phyloP scores from a whole-genome alignment of 2,888 invertebrate genomes.

The Acanthosepion esculentum region DNA sequence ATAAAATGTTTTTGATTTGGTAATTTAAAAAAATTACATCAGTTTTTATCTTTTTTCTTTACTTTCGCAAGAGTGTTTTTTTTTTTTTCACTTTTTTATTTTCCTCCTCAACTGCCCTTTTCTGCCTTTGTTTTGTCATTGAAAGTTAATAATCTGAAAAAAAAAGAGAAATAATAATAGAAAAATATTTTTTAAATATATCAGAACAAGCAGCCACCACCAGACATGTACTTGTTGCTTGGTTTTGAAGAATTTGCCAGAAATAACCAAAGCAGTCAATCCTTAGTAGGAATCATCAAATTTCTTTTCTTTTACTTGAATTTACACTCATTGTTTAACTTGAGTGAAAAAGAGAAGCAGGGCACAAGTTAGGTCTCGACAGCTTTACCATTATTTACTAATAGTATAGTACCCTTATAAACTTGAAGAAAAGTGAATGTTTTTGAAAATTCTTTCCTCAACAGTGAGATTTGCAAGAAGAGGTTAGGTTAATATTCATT shows the following conservation, averaged over 20 bases:
- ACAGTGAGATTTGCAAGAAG: neutral
- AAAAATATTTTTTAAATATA: neutral
- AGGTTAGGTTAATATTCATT: neutral
- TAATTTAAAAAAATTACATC: no score
- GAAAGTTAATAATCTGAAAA: neutral
- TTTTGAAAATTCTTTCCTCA: neutral
- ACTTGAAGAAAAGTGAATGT: neutral
- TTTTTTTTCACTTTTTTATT: neutral
- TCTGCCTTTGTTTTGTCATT: neutral
- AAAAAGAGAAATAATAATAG: neutral
- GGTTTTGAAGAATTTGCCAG: constrained; percentile 2
- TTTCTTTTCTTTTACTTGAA: neutral
- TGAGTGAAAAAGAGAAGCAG: neutral
- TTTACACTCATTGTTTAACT: neutral
- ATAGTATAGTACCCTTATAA: neutral
- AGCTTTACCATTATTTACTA: neutral
- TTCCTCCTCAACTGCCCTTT: neutral
- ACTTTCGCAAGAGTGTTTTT: no score
- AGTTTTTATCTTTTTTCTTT: no score
- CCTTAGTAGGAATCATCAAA: constrained; percentile 6
- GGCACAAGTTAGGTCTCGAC: neutral
- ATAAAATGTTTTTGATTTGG: no score
- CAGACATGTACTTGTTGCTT: constrained; percentile 20
- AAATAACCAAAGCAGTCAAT: neutral
- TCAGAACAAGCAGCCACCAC: neutral